Base-by-base conservation (phyloP, 2,113 vertebrate species). In the Aphelocoma coerulescens region DNA sequence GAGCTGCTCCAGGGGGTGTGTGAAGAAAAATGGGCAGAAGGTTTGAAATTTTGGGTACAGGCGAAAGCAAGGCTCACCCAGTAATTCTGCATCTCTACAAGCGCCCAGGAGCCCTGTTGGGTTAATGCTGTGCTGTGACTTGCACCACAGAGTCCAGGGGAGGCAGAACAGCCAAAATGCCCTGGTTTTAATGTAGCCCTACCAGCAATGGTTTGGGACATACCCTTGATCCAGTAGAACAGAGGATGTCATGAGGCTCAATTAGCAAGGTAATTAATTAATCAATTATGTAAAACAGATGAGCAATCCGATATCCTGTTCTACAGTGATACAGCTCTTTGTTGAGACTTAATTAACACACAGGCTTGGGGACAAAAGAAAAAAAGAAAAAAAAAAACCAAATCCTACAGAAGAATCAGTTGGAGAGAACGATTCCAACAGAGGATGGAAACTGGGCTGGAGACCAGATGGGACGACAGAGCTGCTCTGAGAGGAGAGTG, bases 181-280 rank as follows among this genome's bases (percentile, higher is more conserved):
- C 74, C 54, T 23, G 23, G 15, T 49, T 71, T 89, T 30, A 74
- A 65, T 49, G 63, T 4, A 78, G 54, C 35, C 59, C 72, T 71
- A 3, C 24, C 27, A 57, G 30, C 21, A 9, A 41, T 1, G 19
- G 74, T 35, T 74, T n/a, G 61, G 86, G 92, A 84, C 27, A 10
- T 3, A 43, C 41, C 20, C 41, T 48, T 87, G 66, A 33, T 82
- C 72, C 73, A 44, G 27, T 74, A 21, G 46, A 80, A 63, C 24
- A 58, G 74, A 74, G 52, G 62, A 57, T 93, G 92, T 93, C 26
- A 74, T 21, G 62, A 94, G 46, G 63, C 63, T 91, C 78, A 91
- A 94, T 97, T 97, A 97, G 67, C 66, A 77, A 89, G 85, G 82
- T 93, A 94, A 96, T 97, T 96, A 97, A 95, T 95, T 96, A 96